Percentiles rank a stretch among this genome's conserved stretches.
Evolutionary conservation across 1,140 invertebrate species (phyloP).

Genomic region (Colletes gigas): DNA sequence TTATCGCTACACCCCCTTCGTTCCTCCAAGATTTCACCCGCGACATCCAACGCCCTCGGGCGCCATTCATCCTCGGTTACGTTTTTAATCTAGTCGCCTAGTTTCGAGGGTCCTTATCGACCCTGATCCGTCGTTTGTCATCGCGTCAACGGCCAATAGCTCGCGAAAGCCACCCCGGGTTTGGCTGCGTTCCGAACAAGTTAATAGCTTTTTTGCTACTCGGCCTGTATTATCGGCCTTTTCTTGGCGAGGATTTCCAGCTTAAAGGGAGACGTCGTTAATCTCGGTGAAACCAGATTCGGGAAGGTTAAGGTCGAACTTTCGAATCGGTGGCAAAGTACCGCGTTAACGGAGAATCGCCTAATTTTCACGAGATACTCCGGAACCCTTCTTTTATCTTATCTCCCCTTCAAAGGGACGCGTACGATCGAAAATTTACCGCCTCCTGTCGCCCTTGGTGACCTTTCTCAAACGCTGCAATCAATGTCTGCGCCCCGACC

Average conservation of each 20-base stretch:
- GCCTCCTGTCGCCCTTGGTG: not conserved
- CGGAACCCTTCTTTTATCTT: slow-evolving; percentile 21
- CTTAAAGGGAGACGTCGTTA: slow-evolving; percentile 53
- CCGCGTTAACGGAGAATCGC: slow-evolving; percentile 20
- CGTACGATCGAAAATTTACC: slow-evolving; percentile 31
- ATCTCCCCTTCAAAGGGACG: slow-evolving; percentile 29
- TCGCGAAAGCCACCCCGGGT: not conserved
- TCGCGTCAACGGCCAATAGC: slow-evolving; percentile 26
- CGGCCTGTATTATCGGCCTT: slow-evolving; percentile 46
- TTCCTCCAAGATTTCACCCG: too few relatives aligned
- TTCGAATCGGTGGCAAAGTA: slow-evolving; percentile 7
- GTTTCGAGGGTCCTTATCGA: slow-evolving; percentile 7
- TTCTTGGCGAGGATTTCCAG: slow-evolving; percentile 49
- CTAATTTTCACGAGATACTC: slow-evolving; percentile 29
- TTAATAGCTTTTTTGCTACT: slow-evolving; percentile 60
- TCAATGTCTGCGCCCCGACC: slow-evolving; percentile 41
- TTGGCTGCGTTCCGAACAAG: slow-evolving; percentile 21
- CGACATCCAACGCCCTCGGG: not conserved
- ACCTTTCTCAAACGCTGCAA: slow-evolving; percentile 41
- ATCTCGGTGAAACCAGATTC: slow-evolving; percentile 42
- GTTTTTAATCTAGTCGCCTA: slow-evolving; percentile 17
- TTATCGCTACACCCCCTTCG: not conserved
- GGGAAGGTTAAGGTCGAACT: slow-evolving; percentile 57
- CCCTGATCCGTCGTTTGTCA: slow-evolving; percentile 28
- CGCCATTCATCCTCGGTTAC: not conserved